A percentile compares a stretch with the other conserved stretches of the same genome.
These are phyloP conservation scores for Drosophila hydei DNA, from an alignment of 1,140 invertebrate species.

Conservation along the genomic window DNA sequence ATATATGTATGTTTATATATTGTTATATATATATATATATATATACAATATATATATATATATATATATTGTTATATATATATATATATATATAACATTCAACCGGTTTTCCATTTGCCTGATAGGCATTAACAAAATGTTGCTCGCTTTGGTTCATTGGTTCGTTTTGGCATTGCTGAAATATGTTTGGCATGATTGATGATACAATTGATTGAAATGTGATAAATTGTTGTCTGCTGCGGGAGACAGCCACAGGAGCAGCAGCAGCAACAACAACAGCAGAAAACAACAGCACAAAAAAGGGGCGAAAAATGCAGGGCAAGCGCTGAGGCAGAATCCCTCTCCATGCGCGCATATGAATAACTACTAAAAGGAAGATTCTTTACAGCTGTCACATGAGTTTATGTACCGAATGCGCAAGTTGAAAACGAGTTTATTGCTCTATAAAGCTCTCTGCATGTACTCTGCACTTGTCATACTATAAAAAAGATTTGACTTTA, in stretches of 20 bases:
- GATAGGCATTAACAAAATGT: slow-evolving; percentile 26
- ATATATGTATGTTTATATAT: too few relatives aligned
- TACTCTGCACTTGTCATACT: not conserved
- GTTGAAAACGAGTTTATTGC: not conserved
- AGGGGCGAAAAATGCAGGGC: slow-evolving; percentile 8
- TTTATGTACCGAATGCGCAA: not conserved
- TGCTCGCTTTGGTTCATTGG: slow-evolving; percentile 15
- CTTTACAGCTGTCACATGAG: not conserved
- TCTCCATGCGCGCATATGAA: slow-evolving; percentile 24
- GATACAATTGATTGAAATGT: slow-evolving; percentile 70
- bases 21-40: too few relatives aligned
- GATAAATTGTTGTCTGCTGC: slow-evolving; percentile 69
- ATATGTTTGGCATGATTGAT: slow-evolving; percentile 71
- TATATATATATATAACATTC: not conserved
- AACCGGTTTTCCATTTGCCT: slow-evolving; percentile 9
- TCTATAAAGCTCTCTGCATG: too few relatives aligned
- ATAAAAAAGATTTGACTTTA: not conserved
- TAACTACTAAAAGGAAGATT: slow-evolving; percentile 23
- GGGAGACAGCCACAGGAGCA: slow-evolving; percentile 25
- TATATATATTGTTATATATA: too few relatives aligned
- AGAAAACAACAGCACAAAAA: not conserved
- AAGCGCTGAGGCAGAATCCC: slow-evolving; percentile 7
- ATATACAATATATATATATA: too few relatives aligned
- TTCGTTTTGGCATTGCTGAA: slow-evolving; percentile 12
- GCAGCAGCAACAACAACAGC: slow-evolving; percentile 22